A percentile compares a stretch with the other conserved stretches of the same genome.
Evolutionary conservation across 2,797 vertebrate species (phyloP).

Genomic region (Sebastes matsubarae): DNA sequence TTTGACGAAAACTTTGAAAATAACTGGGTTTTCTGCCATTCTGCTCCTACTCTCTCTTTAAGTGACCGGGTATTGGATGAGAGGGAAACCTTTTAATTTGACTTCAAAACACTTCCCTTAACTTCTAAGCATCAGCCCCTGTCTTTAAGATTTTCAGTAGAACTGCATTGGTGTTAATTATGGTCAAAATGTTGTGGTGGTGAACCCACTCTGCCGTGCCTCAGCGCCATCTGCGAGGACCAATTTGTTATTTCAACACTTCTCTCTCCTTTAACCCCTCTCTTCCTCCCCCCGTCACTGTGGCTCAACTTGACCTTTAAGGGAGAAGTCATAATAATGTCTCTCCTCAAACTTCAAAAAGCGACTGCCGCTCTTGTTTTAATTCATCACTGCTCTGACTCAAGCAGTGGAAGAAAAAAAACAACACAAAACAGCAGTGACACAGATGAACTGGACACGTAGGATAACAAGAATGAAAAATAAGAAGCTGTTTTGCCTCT

Average conservation of each 20-base stretch:
- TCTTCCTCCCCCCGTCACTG: constrained; percentile 22
- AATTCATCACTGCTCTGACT: constrained; percentile 67
- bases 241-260: constrained; percentile 76
- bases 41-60: not conserved
- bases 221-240: constrained; percentile 51
- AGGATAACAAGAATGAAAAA: constrained; percentile 74
- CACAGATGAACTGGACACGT: constrained; percentile 68
- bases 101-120: constrained; percentile 14
- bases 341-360: constrained; percentile 78
- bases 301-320: constrained; percentile 78
- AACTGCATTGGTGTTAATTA: constrained; percentile 27
- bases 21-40: constrained; percentile 9
- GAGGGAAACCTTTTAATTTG: constrained; percentile 23
- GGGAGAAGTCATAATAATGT: constrained; percentile 76
- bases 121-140: not conserved
- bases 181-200: constrained; percentile 27
- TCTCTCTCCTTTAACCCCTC: constrained; percentile 52
- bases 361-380: constrained; percentile 61
- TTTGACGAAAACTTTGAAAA: constrained; percentile 33
- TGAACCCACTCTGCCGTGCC: constrained; percentile 34
- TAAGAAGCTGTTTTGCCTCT: constrained; percentile 60
- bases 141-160: not conserved
- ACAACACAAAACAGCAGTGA: constrained; percentile 46
- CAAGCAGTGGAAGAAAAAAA: constrained; percentile 48
- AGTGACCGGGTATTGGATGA: not conserved